Conservation (phyloP, 2,113 vertebrate genomes). For the Scopus umbretta region DNA sequence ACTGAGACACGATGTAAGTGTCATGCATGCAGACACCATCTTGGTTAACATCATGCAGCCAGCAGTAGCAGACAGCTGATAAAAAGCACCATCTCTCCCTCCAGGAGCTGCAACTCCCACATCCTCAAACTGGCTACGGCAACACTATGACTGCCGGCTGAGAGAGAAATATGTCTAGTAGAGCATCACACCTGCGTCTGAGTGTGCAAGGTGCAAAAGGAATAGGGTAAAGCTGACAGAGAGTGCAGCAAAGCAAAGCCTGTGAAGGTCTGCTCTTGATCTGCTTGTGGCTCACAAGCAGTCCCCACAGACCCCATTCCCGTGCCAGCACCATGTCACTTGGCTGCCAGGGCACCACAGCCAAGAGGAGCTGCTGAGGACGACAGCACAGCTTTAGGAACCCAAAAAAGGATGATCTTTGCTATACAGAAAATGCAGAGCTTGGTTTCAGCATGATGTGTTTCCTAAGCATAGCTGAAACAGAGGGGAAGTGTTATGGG, state of each 20-base stretch:
- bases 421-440: neutral
- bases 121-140: neutral
- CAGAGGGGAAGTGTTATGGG: neutral
- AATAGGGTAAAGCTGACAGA: conserved; percentile 2
- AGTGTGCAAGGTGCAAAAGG: neutral
- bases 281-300: neutral
- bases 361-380: conserved; percentile 35
- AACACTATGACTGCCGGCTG: neutral
- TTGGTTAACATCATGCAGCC: conserved; percentile 27
- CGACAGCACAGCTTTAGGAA: neutral
- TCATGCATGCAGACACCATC: neutral
- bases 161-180: conserved; percentile 1
- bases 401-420: neutral
- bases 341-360: neutral
- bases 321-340: neutral
- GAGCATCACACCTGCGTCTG: conserved; percentile 29
- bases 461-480: neutral
- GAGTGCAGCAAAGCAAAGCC: conserved; percentile 39
- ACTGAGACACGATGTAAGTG: neutral
- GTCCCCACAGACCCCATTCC: neutral
- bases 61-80: neutral
- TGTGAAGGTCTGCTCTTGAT: conserved; percentile 34
- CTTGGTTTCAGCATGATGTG: neutral
- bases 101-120: conserved; percentile 43
- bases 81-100: neutral